phyloP scores from a whole-genome alignment of 2,888 invertebrate genomes.

The Gastracanthus pulcherrimus region DNA sequence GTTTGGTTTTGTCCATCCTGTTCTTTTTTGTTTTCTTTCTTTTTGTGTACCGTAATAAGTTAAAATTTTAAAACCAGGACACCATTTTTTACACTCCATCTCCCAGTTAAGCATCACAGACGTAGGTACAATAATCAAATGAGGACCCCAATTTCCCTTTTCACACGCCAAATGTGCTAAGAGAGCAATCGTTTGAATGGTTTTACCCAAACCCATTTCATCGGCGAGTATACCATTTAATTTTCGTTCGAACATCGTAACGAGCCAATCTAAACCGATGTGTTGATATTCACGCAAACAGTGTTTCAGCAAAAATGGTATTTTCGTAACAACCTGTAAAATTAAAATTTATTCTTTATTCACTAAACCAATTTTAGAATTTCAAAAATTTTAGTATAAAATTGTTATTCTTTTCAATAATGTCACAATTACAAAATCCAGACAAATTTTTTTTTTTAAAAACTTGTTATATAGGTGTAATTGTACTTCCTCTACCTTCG shows the following conservation, averaged over 20 bases:
- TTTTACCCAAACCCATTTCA: conserved; percentile 98
- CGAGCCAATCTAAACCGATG: conserved; percentile 98
- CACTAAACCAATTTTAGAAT: background rate
- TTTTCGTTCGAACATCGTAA: conserved; percentile 96
- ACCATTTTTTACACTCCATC: conserved; percentile 99
- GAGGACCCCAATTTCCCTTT: conserved; percentile 97
- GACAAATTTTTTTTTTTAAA: conserved; percentile 21
- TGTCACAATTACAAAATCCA: conserved; percentile 60
- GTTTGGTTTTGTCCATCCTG: conserved; percentile 99
- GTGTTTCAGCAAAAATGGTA: conserved; percentile 95
- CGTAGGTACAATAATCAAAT: conserved; percentile 98
- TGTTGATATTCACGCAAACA: conserved; percentile 96
- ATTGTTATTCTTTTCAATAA: conserved; percentile 22
- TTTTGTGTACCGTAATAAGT: conserved; percentile 98
- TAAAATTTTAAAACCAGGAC: conserved; percentile 98
- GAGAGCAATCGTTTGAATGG: conserved; percentile 97
- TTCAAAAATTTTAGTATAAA: conserved; percentile 60
- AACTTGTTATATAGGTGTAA: conserved; percentile 24
- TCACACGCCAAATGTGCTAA: conserved; percentile 96
- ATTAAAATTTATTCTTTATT: background rate
- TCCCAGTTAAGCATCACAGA: conserved; percentile 99
- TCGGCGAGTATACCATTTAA: conserved; percentile 97
- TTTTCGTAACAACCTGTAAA: conserved; percentile 90
- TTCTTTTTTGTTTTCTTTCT: conserved; percentile 93
- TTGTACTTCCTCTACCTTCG: conserved; percentile 70